Conservation (phyloP, 2,797 vertebrate species). For the Trachurus trachurus region DNA sequence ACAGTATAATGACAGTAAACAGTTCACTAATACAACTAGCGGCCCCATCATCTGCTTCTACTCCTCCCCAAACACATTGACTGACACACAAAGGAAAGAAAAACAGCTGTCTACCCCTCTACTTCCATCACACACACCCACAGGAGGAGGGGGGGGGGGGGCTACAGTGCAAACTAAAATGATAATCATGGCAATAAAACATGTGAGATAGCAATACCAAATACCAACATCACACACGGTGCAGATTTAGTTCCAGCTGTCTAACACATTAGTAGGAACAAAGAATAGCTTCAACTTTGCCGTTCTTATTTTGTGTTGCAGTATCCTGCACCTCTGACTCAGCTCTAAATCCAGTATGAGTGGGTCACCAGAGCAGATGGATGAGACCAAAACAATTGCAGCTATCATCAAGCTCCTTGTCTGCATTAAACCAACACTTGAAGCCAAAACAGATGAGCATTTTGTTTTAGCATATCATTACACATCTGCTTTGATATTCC, state of each 20-base stretch:
- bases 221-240: constrained; percentile 43
- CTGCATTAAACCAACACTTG: background rate
- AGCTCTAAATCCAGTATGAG: constrained; percentile 21
- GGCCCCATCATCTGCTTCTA: constrained; percentile 33
- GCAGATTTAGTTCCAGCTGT: constrained; percentile 51
- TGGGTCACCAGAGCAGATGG: constrained; percentile 32
- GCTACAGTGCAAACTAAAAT: constrained; percentile 25
- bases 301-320: constrained; percentile 35
- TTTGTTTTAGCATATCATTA: constrained; percentile 1
- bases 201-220: constrained; percentile 41
- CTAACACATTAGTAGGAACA: constrained; percentile 30
- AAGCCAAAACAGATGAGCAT: background rate
- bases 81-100: constrained; percentile 32
- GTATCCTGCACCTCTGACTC: constrained; percentile 29
- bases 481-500: constrained; percentile 29
- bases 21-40: too few relatives aligned
- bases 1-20: constrained; percentile 9
- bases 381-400: constrained; percentile 17
- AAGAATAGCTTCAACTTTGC: constrained; percentile 24
- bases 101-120: constrained; percentile 54
- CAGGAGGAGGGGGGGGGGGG: background rate
- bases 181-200: constrained; percentile 43
- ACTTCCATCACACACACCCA: constrained; percentile 24
- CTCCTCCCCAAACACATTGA: constrained; percentile 35
- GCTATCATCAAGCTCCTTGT: constrained; percentile 23